Conservation (phyloP, 2,113 vertebrate genomes). For the Ancistrus triradiatus region DNA sequence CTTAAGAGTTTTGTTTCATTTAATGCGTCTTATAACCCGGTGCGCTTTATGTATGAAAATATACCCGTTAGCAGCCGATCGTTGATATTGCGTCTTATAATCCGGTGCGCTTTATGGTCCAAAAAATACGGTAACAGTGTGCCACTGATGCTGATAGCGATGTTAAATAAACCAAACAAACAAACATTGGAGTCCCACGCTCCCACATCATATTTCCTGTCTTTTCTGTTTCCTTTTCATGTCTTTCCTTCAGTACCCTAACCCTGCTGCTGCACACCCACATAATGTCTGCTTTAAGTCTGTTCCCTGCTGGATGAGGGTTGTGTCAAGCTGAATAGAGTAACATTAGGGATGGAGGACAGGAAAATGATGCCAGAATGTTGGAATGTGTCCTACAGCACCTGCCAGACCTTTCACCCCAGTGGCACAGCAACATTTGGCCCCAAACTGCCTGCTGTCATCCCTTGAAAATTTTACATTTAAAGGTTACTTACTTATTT, state of each 20-base stretch:
- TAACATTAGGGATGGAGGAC: constrained; percentile 34
- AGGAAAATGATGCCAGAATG: constrained; percentile 40
- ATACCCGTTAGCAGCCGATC: no score
- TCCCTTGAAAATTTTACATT: neutral
- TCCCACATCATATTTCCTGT: neutral
- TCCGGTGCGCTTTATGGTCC: no score
- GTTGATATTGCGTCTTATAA: no score
- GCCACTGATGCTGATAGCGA: no score
- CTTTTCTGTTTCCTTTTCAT: constrained; percentile 5
- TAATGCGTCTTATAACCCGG: no score
- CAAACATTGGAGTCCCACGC: neutral
- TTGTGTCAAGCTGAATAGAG: constrained; percentile 17
- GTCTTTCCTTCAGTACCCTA: neutral
- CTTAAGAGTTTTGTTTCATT: no score
- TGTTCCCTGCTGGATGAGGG: constrained; percentile 14
- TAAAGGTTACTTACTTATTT: constrained; percentile 10
- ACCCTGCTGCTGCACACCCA: neutral
- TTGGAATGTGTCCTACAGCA: constrained; percentile 46
- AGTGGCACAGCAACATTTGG: constrained; percentile 30
- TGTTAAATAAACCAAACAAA: no score
- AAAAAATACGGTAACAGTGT: no score
- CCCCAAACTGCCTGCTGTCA: constrained; percentile 18
- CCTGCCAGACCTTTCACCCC: constrained; percentile 55
- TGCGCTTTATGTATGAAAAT: no score
- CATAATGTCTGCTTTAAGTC: constrained; percentile 19